Percentiles rank a stretch among this genome's conserved stretches.
Evolutionary conservation across 1,140 invertebrate species (phyloP).

Genomic region (Ditylenchus dipsaci): DNA sequence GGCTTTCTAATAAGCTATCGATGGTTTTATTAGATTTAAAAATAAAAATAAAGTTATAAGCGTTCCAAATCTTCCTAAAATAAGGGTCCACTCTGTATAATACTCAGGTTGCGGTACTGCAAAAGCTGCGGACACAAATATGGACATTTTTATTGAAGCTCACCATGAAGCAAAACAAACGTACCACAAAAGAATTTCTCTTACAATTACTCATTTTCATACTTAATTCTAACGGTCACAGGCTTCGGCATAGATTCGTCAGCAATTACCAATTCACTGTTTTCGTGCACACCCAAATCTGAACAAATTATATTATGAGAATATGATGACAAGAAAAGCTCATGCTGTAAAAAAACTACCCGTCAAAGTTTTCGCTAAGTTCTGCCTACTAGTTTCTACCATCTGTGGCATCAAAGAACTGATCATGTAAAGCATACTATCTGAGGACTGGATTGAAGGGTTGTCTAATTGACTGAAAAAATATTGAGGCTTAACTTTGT

Average conservation of each 20-base stretch:
- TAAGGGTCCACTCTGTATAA: too few relatives aligned
- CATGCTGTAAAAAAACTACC: constrained; percentile 5
- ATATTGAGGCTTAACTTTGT: not conserved
- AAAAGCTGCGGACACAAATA: too few relatives aligned
- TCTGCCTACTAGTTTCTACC: constrained; percentile 29
- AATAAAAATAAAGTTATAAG: too few relatives aligned
- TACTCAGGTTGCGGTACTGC: too few relatives aligned
- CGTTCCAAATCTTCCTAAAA: too few relatives aligned
- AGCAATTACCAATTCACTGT: constrained; percentile 26
- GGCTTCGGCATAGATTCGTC: constrained; percentile 13
- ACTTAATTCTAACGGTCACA: not conserved
- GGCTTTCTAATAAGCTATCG: too few relatives aligned
- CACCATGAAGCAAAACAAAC: too few relatives aligned
- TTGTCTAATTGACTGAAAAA: constrained; percentile 45
- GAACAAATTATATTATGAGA: constrained; percentile 15
- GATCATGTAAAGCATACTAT: constrained; percentile 41
- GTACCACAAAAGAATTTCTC: too few relatives aligned
- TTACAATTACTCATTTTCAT: not conserved
- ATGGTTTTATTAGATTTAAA: too few relatives aligned
- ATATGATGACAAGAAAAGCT: not conserved
- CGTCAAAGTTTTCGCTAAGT: constrained; percentile 38
- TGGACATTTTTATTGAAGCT: too few relatives aligned
- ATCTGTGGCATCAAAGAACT: constrained; percentile 45
- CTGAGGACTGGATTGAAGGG: constrained; percentile 37
- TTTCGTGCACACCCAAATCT: constrained; percentile 22